These are phyloP conservation scores for Himantopus leucocephalus DNA, from an alignment of 2,113 vertebrate genomes.

Conservation along the genomic window DNA sequence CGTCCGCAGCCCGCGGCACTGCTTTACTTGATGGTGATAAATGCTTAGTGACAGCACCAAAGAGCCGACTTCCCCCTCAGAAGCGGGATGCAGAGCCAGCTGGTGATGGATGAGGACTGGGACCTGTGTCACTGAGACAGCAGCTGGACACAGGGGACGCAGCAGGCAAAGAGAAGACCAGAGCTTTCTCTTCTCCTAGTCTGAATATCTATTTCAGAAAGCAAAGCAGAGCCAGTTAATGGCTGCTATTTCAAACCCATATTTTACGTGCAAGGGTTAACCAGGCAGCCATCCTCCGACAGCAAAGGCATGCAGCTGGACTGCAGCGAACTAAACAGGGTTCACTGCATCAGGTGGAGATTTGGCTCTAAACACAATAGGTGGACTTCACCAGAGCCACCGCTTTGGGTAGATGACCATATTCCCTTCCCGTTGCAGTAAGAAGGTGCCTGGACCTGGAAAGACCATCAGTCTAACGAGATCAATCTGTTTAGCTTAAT, in stretches of 20 bases:
- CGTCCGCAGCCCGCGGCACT: neutral
- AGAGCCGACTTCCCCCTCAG: neutral
- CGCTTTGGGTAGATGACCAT: neutral
- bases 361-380: neutral
- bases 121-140: neutral
- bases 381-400: neutral
- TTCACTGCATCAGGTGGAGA: neutral
- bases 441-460: neutral
- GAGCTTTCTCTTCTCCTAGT: neutral
- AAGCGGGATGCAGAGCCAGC: neutral
- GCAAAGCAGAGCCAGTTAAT: neutral
- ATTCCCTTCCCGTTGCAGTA: neutral
- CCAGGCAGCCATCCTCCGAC: neutral
- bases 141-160: neutral
- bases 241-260: neutral
- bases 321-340: neutral
- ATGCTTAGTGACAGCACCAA: slow-evolving; percentile 30
- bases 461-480: neutral
- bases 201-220: neutral
- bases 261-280: neutral
- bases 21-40: neutral
- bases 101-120: neutral
- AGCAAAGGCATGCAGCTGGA: neutral
- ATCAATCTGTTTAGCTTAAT: slow-evolving; percentile 22
- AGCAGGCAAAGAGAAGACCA: neutral